phyloP scores from a whole-genome alignment of 2,113 vertebrate genomes.

The Laticauda colubrina region DNA sequence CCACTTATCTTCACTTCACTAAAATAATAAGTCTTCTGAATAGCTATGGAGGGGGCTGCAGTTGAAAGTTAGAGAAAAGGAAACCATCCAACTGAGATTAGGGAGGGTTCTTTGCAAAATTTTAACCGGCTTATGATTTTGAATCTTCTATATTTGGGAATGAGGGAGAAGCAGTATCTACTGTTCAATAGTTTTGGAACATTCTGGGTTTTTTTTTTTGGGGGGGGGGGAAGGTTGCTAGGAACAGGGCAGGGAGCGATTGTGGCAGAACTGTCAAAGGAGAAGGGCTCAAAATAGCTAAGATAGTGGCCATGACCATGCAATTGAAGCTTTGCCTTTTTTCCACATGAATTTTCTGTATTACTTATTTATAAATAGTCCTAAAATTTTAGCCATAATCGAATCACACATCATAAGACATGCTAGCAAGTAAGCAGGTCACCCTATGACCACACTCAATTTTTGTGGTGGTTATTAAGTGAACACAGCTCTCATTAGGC shows the following conservation, averaged over 20 bases:
- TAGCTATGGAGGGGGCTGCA: not conserved
- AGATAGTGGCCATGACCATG: not conserved
- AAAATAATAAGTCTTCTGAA: not conserved
- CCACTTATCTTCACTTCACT: not conserved
- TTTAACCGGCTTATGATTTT: not conserved
- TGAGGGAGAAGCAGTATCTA: not conserved
- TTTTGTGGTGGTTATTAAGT: not conserved
- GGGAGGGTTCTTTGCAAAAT: not conserved
- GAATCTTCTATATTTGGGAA: not conserved
- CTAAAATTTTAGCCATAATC: not conserved
- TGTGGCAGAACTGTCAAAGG: not conserved
- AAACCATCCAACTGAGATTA: not conserved
- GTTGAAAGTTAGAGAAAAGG: not conserved
- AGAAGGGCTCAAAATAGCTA: not conserved
- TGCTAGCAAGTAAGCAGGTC: not conserved
- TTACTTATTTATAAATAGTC: not conserved
- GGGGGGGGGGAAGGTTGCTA: not conserved
- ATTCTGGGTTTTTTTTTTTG: not conserved
- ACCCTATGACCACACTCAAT: not conserved
- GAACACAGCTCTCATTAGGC: not conserved
- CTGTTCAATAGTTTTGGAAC: not conserved
- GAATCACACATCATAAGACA: not conserved
- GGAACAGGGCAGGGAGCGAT: not conserved
- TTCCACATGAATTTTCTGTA: not conserved
- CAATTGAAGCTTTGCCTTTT: not conserved